A percentile compares a stretch with the other conserved stretches of the same genome.
Evolutionary conservation across 1,140 invertebrate genomes (phyloP).

Genomic region (Drosophila rhopaloa): DNA sequence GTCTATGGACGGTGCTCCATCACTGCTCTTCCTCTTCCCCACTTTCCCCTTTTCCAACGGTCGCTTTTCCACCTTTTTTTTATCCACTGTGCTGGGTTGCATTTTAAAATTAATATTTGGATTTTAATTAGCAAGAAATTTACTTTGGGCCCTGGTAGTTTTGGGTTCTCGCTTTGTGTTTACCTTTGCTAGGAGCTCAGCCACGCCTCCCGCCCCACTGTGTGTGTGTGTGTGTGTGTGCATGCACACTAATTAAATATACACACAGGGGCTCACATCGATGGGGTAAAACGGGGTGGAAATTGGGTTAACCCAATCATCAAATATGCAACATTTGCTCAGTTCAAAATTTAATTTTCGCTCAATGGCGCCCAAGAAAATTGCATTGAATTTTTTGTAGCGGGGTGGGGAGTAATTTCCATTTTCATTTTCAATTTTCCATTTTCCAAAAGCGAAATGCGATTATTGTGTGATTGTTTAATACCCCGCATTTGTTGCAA

Average conservation of each 20-base stretch:
- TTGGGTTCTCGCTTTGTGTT: constrained; percentile 65
- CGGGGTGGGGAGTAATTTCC: background rate
- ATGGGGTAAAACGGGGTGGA: constrained; percentile 17
- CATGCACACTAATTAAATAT: constrained; percentile 77
- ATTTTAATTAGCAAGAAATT: constrained; percentile 83
- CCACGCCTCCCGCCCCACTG: constrained; percentile 16
- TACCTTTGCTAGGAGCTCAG: constrained; percentile 56
- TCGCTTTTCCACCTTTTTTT: constrained; percentile 9
- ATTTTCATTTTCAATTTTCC: constrained; percentile 20
- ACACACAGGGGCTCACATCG: constrained; percentile 48
- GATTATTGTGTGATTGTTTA: constrained; percentile 37
- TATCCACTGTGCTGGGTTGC: constrained; percentile 55
- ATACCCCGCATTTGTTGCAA: constrained; percentile 36
- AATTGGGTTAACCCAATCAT: constrained; percentile 63
- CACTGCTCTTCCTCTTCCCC: constrained; percentile 2
- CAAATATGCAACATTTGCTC: constrained; percentile 82
- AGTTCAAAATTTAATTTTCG: constrained; percentile 77
- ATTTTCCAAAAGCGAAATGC: constrained; percentile 12
- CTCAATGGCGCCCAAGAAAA: constrained; percentile 16
- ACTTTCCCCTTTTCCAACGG: background rate
- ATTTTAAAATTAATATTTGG: constrained; percentile 83
- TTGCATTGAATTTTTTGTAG: background rate
- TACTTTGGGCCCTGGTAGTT: constrained; percentile 76
- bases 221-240: background rate
- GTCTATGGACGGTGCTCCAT: constrained; percentile 29